Evolutionary conservation across 1,140 invertebrate species (phyloP).

Genomic region (Papilio dardanus): DNA sequence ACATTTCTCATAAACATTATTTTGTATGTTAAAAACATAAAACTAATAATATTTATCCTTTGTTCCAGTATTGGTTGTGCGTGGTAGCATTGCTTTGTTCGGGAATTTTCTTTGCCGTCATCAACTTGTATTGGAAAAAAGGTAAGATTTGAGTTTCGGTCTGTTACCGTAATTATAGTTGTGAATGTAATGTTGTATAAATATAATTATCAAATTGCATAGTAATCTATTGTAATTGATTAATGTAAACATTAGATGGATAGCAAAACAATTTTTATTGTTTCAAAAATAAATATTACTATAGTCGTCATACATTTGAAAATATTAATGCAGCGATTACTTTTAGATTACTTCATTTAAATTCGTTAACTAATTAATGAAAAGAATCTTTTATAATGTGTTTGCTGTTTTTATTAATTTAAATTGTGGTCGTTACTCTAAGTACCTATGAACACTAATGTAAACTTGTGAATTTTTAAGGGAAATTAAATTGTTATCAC

Average conservation of each 20-base stretch:
- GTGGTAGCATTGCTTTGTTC: constrained; percentile 86
- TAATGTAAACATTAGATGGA: background rate
- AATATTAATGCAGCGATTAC: background rate
- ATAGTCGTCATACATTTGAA: background rate
- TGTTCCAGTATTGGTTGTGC: constrained; percentile 86
- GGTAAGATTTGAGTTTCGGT: constrained; percentile 64
- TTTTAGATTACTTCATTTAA: background rate
- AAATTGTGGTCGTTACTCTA: too few species aligned
- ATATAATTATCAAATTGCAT: constrained; percentile 3
- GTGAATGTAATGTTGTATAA: background rate
- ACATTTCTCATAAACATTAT: background rate
- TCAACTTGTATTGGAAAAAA: constrained; percentile 90
- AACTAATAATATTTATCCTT: constrained; percentile 41
- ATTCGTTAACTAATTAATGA: background rate
- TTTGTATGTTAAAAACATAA: background rate
- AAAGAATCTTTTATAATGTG: background rate
- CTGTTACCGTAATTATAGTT: background rate
- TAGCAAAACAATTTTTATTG: constrained; percentile 21
- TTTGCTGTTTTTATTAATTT: background rate
- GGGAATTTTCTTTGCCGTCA: constrained; percentile 87
- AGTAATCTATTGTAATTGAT: background rate
- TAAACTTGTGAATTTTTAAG: too few species aligned
- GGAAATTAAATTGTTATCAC: too few species aligned
- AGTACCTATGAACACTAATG: too few species aligned
- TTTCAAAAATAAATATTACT: constrained; percentile 4